Evolutionary conservation across 1,140 invertebrate species (phyloP).

Genomic region (Trichonephila inaurata): DNA sequence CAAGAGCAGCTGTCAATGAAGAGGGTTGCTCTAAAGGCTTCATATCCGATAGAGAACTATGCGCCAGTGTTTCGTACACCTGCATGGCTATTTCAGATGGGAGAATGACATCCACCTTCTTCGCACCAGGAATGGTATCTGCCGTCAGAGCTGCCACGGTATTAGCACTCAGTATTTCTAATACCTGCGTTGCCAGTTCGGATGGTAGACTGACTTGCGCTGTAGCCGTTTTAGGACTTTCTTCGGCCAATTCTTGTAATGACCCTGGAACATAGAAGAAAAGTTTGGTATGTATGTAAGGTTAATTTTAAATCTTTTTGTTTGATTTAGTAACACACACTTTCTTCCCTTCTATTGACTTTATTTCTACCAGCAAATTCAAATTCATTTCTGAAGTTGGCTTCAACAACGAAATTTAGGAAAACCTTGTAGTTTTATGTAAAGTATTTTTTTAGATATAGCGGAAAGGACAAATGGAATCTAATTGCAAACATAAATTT

Average conservation of each 20-base stretch:
- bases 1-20: conserved; percentile 24
- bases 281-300: neutral
- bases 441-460: neutral
- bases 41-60: conserved; percentile 48
- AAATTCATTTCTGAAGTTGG: no score
- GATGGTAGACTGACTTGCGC: conserved; percentile 66
- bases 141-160: conserved; percentile 47
- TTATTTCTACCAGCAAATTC: no score
- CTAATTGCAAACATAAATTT: neutral
- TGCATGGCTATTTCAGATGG: conserved; percentile 66
- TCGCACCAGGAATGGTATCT: conserved; percentile 62
- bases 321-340: neutral
- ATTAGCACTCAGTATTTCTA: conserved; percentile 64
- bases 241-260: conserved; percentile 63
- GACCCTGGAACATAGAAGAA: conserved; percentile 22
- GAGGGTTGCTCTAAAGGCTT: conserved; percentile 61
- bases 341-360: no score
- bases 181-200: conserved; percentile 66
- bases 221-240: conserved; percentile 35
- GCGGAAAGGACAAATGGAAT: neutral
- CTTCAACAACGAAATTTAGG: no score
- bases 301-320: neutral
- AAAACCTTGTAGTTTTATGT: neutral
- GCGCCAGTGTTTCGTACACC: conserved; percentile 66
- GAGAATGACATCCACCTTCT: conserved; percentile 53